Evolutionary conservation across 2,888 invertebrate genomes (phyloP), one percentile per base, ranked within the genome.

Genomic region (Heliconius charithonia): DNA sequence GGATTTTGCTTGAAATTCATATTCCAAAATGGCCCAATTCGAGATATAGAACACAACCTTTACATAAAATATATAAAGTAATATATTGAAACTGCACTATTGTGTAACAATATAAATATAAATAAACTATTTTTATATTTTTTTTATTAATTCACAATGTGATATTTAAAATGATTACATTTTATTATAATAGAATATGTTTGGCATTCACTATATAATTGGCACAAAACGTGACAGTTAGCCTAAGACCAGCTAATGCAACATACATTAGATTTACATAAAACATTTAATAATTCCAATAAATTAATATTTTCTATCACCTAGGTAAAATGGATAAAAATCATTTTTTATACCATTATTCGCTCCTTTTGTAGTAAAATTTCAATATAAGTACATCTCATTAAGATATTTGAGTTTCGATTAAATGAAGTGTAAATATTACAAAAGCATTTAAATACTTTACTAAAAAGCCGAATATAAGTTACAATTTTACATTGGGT

Each of bases 1-100:
- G 95, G 94, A 94, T 92, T 93, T 92, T 91, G 90, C 90, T 90
- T 88, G 89, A 93, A 91, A 81, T 81, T 92, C 91, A 91, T 89
- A 92, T 91, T 92, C 90, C 90, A 90, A 92, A 37, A 91, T 86
- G 83, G 84, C 83, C 83, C 82, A 84, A 76, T 83, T 84, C 85
- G 85, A 86, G 59, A 27, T 75, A 32, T 76, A 79, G 56, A 90
- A 91, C 89, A 88, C 89, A 92, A 90, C 88, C 88, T 85, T 88
- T 89, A 90, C 63, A 79, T 91, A 92, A 89, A 91, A 91, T 90
- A 89, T 89, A 88, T 85, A 82, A 83, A 76, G 65, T 70, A 78
- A 82, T 37, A 51, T 82, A 82, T 84, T 80, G 77, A 79, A 81
- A 83, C 81, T 82, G 80, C 76, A 79, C 75, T 80, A 83, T 82